These are phyloP conservation scores for Acleris sparsana DNA, from an alignment of 2,888 invertebrate genomes.

Conservation along the genomic window DNA sequence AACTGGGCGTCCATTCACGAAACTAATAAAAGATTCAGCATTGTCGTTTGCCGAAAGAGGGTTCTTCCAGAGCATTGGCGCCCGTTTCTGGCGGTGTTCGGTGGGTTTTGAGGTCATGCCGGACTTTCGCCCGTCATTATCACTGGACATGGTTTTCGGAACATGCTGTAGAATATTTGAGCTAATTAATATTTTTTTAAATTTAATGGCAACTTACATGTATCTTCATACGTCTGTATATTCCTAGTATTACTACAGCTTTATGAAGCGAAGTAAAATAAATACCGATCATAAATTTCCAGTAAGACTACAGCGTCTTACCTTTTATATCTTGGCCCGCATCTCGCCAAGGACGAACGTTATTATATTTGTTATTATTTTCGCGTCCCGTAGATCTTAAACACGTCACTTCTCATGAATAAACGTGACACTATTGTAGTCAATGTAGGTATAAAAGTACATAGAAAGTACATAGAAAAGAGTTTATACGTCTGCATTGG, in stretches of 20 bases:
- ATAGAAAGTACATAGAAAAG: background rate
- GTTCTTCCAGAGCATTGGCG: constrained; percentile 56
- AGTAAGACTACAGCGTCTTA: constrained; percentile 11
- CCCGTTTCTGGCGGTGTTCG: constrained; percentile 32
- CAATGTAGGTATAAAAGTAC: background rate
- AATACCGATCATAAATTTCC: constrained; percentile 13
- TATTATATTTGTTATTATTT: constrained; percentile 13
- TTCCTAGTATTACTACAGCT: constrained; percentile 1
- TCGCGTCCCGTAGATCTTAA: constrained; percentile 7
- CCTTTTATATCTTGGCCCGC: constrained; percentile 15
- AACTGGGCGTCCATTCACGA: constrained; percentile 79
- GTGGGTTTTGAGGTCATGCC: constrained; percentile 56
- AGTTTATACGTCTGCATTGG: background rate
- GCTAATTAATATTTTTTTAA: too few species aligned
- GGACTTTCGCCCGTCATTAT: constrained; percentile 65
- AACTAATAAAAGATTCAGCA: constrained; percentile 83
- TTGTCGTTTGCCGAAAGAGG: constrained; percentile 75
- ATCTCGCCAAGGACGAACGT: constrained; percentile 11
- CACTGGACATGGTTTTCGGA: constrained; percentile 61
- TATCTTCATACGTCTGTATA: background rate
- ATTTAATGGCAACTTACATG: too few species aligned
- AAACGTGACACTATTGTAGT: background rate
- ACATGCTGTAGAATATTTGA: constrained; percentile 40
- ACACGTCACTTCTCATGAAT: constrained; percentile 3
- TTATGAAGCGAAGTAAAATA: constrained; percentile 7